Evolutionary conservation across 2,888 invertebrate genomes (phyloP).

Genomic region (Ischnus inquisitorius): DNA sequence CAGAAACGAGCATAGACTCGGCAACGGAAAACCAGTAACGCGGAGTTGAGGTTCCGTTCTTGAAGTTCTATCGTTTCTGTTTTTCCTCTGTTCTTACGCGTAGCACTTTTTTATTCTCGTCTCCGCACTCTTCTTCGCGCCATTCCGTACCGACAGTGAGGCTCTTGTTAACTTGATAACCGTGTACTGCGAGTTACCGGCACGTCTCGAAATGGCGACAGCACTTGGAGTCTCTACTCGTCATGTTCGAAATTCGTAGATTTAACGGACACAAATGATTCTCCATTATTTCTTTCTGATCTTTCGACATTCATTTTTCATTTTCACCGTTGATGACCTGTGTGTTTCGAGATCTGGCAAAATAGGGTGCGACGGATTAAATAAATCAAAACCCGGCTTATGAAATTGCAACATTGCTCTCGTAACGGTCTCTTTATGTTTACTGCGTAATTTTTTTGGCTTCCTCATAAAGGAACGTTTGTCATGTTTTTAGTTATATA

Average conservation of each 20-base stretch:
- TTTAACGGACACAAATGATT: neutral
- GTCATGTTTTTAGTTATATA: too few relatives aligned
- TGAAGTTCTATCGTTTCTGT: neutral
- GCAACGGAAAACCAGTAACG: neutral
- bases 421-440: too few relatives aligned
- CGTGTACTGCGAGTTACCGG: conserved; percentile 20
- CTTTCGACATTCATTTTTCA: too few relatives aligned
- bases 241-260: neutral
- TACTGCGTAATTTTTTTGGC: too few relatives aligned
- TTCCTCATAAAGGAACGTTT: too few relatives aligned
- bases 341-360: too few relatives aligned
- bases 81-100: neutral
- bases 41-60: neutral
- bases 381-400: too few relatives aligned
- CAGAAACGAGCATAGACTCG: neutral
- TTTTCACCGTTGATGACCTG: too few relatives aligned
- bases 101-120: neutral
- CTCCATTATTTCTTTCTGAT: too few relatives aligned
- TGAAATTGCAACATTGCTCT: too few relatives aligned
- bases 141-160: neutral
- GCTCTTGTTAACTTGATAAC: conserved; percentile 40
- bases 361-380: too few relatives aligned
- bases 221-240: neutral
- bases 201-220: conserved; percentile 7
- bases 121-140: neutral